phyloP scores from a whole-genome alignment of 2,888 invertebrate species.

The Sinhomidia bicolor region DNA sequence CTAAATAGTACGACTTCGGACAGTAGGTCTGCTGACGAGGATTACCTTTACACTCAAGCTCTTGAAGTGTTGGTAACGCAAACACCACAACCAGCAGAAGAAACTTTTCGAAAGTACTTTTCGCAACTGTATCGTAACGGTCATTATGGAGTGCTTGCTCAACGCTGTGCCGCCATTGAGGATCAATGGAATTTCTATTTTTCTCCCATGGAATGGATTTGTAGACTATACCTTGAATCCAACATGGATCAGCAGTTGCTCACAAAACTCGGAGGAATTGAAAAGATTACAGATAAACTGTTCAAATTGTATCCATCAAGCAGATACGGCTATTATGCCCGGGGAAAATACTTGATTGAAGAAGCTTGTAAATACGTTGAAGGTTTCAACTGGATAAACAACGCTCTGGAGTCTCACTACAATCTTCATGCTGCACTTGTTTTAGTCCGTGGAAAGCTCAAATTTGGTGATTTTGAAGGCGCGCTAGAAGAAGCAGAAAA shows the following conservation, averaged over 20 bases:
- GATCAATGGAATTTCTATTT: constrained; percentile 75
- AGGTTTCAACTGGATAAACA: constrained; percentile 75
- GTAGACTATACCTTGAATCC: constrained; percentile 76
- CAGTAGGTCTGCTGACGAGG: constrained; percentile 71
- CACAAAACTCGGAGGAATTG: constrained; percentile 57
- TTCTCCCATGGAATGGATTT: constrained; percentile 79
- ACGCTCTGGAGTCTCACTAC: constrained; percentile 75
- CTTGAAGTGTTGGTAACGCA: constrained; percentile 76
- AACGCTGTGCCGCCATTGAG: constrained; percentile 64
- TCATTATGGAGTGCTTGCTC: constrained; percentile 67
- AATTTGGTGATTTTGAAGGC: constrained; percentile 77
- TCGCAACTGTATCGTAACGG: constrained; percentile 82
- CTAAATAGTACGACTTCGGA: constrained; percentile 71
- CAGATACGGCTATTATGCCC: constrained; percentile 77
- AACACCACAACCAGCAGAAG: constrained; percentile 76
- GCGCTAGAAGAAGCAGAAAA: constrained; percentile 68
- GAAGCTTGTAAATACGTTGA: constrained; percentile 55
- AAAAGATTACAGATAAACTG: constrained; percentile 73
- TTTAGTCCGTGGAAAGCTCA: constrained; percentile 72
- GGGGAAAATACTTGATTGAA: constrained; percentile 77
- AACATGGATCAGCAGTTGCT: constrained; percentile 36
- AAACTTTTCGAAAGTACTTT: constrained; percentile 83
- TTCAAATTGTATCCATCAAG: constrained; percentile 79
- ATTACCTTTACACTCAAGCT: constrained; percentile 74
- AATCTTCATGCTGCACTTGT: constrained; percentile 73